phyloP scores from a whole-genome alignment of 2,888 invertebrate species.

The Yponomeuta malinellus region DNA sequence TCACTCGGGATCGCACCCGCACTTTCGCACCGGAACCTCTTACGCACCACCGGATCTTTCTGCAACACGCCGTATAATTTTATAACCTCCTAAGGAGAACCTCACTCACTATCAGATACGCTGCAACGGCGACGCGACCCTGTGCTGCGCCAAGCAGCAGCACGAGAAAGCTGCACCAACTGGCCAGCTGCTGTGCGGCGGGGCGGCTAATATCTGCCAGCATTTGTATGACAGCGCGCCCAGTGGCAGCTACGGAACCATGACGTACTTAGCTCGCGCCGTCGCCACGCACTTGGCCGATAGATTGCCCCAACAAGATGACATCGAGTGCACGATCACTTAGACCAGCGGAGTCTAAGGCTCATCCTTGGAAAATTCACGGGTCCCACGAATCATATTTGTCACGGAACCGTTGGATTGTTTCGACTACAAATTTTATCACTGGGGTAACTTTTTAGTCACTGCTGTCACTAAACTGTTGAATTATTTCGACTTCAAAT shows the following conservation, averaged over 20 bases:
- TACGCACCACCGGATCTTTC: no score
- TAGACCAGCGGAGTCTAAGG: constrained; percentile 37
- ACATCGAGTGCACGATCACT: constrained; percentile 87
- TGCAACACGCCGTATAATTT: no score
- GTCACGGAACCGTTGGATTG: no score
- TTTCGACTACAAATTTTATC: no score
- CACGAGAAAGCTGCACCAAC: constrained; percentile 76
- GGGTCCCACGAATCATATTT: no score
- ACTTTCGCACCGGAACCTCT: no score
- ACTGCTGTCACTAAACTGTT: no score
- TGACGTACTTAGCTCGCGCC: constrained; percentile 95
- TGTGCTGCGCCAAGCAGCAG: constrained; percentile 88
- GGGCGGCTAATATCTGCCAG: constrained; percentile 96
- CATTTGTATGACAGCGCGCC: constrained; percentile 99
- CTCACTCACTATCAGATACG: constrained; percentile 74
- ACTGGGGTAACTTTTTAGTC: no score
- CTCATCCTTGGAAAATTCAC: no score
- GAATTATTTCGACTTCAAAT: no score
- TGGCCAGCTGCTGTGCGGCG: constrained; percentile 87
- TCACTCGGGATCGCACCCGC: no score
- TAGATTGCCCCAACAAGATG: constrained; percentile 84
- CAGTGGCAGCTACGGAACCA: constrained; percentile 97
- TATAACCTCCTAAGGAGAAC: background rate
- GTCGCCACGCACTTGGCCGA: constrained; percentile 82
- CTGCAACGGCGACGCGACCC: constrained; percentile 92